phyloP scores from a whole-genome alignment of 2,888 invertebrate species.

The Acleris literana region DNA sequence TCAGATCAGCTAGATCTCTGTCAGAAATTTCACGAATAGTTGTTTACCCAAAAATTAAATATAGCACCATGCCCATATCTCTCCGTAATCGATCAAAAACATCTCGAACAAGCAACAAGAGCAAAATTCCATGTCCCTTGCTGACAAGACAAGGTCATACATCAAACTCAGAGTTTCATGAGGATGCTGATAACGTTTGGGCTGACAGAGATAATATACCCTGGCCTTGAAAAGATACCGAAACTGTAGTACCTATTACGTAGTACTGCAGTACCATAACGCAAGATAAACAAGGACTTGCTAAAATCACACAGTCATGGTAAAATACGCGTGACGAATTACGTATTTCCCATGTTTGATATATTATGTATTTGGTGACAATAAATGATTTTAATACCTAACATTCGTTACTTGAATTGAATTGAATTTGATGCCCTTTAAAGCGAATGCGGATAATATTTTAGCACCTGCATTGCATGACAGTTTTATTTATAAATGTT shows the following conservation, averaged over 20 bases:
- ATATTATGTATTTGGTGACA: too few relatives aligned
- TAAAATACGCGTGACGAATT: constrained; percentile 18
- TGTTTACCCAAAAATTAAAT: constrained; percentile 7
- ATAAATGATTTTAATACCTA: too few relatives aligned
- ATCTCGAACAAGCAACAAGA: not conserved
- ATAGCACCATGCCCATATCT: not conserved
- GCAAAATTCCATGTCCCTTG: constrained; percentile 12
- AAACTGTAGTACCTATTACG: constrained; percentile 6
- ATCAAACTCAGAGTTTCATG: constrained; percentile 45
- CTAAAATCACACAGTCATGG: constrained; percentile 17
- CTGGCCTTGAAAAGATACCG: constrained; percentile 52
- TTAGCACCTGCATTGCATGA: not conserved
- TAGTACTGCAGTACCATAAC: constrained; percentile 10
- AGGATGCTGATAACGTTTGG: constrained; percentile 56
- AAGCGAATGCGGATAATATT: not conserved
- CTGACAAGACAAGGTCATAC: constrained; percentile 33
- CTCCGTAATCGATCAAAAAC: constrained; percentile 18
- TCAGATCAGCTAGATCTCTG: not conserved
- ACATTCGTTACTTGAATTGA: too few relatives aligned
- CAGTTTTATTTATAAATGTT: too few relatives aligned
- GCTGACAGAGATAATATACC: constrained; percentile 62
- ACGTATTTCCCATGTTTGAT: too few relatives aligned
- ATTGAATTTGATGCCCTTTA: not conserved
- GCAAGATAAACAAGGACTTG: constrained; percentile 12
- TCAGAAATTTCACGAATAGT: not conserved